phyloP scores from a whole-genome alignment of 2,888 invertebrate genomes.

The Rhorus exstirpatorius region DNA sequence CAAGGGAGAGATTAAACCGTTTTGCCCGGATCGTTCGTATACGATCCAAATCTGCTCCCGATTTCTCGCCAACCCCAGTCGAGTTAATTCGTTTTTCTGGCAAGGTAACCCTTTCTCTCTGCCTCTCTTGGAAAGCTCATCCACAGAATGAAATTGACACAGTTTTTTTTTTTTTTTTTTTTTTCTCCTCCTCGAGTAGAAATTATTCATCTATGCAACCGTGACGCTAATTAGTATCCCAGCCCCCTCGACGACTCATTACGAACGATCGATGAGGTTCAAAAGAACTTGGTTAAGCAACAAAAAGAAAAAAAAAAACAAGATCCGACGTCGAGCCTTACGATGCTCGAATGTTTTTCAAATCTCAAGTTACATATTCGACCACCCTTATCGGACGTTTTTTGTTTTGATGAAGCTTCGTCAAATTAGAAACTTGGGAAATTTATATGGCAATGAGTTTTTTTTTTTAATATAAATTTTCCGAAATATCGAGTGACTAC shows the following conservation, averaged over 20 bases:
- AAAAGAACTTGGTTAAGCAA: background rate
- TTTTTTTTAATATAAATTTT: no score
- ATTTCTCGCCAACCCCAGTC: background rate
- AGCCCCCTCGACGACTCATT: no score
- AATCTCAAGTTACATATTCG: no score
- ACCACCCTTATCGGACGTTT: no score
- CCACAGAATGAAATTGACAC: constrained; percentile 11
- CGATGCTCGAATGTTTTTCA: no score
- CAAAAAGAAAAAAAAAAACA: background rate
- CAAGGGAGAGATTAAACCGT: constrained; percentile 42
- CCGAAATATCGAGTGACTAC: no score
- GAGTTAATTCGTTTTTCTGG: constrained; percentile 70
- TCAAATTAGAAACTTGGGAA: no score
- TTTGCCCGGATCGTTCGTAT: constrained; percentile 33
- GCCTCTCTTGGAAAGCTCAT: constrained; percentile 19
- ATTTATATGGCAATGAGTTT: no score
- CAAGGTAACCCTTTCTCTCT: constrained; percentile 22
- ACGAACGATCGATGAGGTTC: constrained; percentile 9
- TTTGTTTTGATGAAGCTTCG: no score
- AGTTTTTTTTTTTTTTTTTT: no score
- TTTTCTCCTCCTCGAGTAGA: background rate
- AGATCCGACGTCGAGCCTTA: no score
- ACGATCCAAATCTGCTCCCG: constrained; percentile 17
- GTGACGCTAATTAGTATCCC: constrained; percentile 55
- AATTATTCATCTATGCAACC: background rate